Percentiles rank a stretch among this genome's conserved stretches.
Conservation (phyloP, 2,113 vertebrate species). For the Aphelocoma coerulescens region DNA sequence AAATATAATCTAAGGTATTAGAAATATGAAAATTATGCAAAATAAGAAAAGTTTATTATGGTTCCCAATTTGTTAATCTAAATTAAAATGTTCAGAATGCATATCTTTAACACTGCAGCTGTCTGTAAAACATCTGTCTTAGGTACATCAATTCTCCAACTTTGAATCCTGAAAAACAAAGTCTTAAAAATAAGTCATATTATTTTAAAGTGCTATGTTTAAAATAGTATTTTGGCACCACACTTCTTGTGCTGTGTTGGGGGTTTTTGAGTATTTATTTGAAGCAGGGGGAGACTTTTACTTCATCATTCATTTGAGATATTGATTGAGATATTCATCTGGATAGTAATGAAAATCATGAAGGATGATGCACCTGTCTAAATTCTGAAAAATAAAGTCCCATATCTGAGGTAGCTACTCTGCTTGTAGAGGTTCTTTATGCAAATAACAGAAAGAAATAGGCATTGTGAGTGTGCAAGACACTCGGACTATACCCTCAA, state of each 20-base stretch:
- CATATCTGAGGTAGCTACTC: not conserved
- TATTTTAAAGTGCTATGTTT: not conserved
- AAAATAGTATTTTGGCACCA: not conserved
- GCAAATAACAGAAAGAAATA: not conserved
- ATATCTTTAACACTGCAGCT: not conserved
- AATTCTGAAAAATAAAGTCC: not conserved
- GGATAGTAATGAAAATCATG: not conserved
- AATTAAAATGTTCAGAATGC: not conserved
- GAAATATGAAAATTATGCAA: not conserved
- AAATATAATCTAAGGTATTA: not conserved
- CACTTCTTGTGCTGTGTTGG: not conserved
- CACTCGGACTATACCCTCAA: not conserved
- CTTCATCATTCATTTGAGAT: not conserved
- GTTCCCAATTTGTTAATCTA: not conserved
- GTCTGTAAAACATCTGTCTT: not conserved
- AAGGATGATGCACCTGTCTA: not conserved
- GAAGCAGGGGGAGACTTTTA: not conserved
- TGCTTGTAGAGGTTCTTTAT: not conserved
- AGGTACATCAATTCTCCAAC: not conserved
- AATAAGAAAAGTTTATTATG: not conserved
- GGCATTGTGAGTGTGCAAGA: not conserved
- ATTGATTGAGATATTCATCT: not conserved
- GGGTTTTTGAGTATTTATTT: not conserved
- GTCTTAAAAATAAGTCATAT: not conserved
- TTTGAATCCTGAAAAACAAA: not conserved